Evolutionary conservation across 2,113 vertebrate genomes (phyloP).

Genomic region (Falco punctatus): DNA sequence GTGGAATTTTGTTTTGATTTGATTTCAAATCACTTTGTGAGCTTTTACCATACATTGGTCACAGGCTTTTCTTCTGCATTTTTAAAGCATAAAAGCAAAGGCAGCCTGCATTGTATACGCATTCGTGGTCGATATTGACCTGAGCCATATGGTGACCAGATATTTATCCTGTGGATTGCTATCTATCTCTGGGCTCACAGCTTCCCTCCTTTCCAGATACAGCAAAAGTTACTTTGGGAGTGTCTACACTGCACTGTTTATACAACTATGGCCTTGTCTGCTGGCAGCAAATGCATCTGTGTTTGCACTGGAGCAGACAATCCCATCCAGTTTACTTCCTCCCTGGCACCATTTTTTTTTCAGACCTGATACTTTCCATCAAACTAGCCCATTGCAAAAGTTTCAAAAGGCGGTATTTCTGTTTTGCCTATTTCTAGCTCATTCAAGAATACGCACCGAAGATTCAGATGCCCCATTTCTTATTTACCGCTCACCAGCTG

Average conservation of each 20-base stretch:
- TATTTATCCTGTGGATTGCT: neutral
- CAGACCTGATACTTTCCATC: neutral
- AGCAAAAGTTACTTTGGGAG: neutral
- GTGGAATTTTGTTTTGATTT: slow-evolving; percentile 41
- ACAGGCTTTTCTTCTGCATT: neutral
- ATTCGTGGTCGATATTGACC: neutral
- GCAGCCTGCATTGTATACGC: neutral
- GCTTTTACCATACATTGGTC: neutral
- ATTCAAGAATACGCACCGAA: neutral
- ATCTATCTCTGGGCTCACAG: neutral
- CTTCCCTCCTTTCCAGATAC: neutral
- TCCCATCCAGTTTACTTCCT: neutral
- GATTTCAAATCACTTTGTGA: neutral
- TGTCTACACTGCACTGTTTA: neutral
- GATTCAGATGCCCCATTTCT: neutral
- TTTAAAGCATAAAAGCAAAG: slow-evolving; percentile 5
- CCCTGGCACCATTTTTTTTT: neutral
- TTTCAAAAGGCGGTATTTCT: neutral
- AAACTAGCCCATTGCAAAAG: neutral
- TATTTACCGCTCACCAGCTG: fast-evolving
- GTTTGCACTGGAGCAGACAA: neutral
- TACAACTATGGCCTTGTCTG: neutral
- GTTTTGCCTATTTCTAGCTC: neutral
- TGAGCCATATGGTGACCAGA: slow-evolving; percentile 10
- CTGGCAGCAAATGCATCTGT: neutral